Evolutionary conservation across 2,113 vertebrate species (phyloP).

Genomic region (Corythornis cristatus): DNA sequence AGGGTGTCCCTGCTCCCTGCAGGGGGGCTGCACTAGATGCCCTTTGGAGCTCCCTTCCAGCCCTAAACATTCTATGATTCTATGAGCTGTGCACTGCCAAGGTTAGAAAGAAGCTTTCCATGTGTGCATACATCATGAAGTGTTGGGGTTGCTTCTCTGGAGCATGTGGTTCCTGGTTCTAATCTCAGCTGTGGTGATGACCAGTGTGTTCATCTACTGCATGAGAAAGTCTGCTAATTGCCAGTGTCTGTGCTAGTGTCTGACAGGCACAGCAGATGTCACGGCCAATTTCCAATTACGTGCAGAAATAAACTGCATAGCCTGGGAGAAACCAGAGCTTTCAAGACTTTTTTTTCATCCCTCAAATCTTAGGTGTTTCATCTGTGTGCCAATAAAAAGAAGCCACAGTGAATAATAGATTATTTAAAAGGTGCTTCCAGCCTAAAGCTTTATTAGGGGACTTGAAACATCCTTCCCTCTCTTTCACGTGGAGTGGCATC

Average conservation of each 20-base stretch:
- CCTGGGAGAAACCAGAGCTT: not conserved
- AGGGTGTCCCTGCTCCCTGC: too few species aligned
- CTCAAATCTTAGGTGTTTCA: not conserved
- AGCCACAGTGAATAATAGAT: not conserved
- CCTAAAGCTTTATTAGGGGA: not conserved
- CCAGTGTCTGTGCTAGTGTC: not conserved
- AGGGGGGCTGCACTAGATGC: too few species aligned
- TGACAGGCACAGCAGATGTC: not conserved
- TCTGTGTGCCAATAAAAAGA: not conserved
- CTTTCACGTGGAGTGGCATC: fast-evolving
- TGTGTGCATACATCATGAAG: not conserved
- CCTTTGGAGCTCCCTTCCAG: too few species aligned
- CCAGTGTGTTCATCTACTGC: not conserved
- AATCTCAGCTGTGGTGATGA: not conserved
- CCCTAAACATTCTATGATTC: too few species aligned
- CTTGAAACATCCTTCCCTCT: not conserved
- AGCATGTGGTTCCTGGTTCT: not conserved
- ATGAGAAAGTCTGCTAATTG: not conserved
- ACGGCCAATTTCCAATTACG: not conserved
- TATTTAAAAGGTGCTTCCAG: not conserved
- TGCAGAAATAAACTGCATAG: not conserved
- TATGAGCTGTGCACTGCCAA: not conserved
- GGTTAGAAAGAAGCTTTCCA: not conserved
- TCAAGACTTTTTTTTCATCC: not conserved
- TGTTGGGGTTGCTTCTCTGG: not conserved